Evolutionary conservation across 2,797 vertebrate genomes (phyloP), one percentile per base, ranked within the genome.

Genomic region (Fistularia tabacaria): DNA sequence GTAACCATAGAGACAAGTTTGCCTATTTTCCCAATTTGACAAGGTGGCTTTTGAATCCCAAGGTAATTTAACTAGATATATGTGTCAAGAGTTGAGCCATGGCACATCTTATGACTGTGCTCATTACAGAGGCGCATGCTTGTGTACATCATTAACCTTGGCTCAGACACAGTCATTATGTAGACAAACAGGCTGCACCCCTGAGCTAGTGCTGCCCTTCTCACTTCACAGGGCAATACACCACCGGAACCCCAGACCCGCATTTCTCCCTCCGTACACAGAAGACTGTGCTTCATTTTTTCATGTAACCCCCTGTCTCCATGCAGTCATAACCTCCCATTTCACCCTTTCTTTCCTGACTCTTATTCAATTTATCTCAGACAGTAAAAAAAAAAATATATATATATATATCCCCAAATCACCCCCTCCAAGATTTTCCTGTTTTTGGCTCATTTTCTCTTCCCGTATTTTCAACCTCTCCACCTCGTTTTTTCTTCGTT

Each of bases 111-210:
- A 76, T 76, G 75, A 83, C 67, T 63, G 48, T 57, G 71, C 78
- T 88, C 83, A 87, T 89, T 89, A 89, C 73, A 14, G 80, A 69
- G 73, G 58, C 77, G 69, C 67, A 64, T 41, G 64, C 82, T 83
- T 84, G 71, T 87, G 88, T 86, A 83, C 84, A 86, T 84, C 85
- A 87, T 90, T 91, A 91, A 91, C 89, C 89, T 90, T 90, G 89
- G 74, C 85, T 87, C 79, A 83, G 84, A 86, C 83, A 82, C 64
- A 81, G 82, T 86, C 85, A 88, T 87, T 87, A 89, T 57, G 64
- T 77, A 81, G 81, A 63, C 77, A 83, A 85, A 86, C 81, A 85
- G 68, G 74, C 77, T 77, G 82, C 82, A 80, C 71, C 86, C 85
- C 68, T 75, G 71, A 89, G 87, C 86, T 64, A 77, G 60, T 2